Evolutionary conservation across 30 jellyfish, hydroid and myxozoan genomes (phyloP).

Genomic region (Pelagia noctiluca): DNA sequence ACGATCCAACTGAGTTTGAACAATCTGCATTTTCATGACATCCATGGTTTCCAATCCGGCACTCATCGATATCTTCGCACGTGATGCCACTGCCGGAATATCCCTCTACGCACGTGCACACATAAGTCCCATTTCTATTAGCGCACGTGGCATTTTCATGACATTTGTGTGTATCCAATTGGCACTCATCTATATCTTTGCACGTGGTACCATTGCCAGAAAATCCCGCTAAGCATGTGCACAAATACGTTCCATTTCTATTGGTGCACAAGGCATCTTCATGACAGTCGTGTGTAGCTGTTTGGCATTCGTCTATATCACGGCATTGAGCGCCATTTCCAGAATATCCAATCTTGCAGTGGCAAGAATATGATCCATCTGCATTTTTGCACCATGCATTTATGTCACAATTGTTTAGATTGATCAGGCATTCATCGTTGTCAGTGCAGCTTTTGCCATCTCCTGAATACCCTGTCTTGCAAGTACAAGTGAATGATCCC

Average conservation of each 20-base stretch:
- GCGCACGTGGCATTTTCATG: slow-evolving; percentile 49
- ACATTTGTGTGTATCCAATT: slow-evolving; percentile 26
- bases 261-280: slow-evolving; percentile 29
- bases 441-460: slow-evolving; percentile 39
- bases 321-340: slow-evolving; percentile 41
- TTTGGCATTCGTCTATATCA: slow-evolving; percentile 42
- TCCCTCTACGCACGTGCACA: slow-evolving; percentile 79
- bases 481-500: slow-evolving; percentile 64
- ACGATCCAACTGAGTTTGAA: slow-evolving; percentile 70
- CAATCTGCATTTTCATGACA: slow-evolving; percentile 65
- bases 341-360: slow-evolving; percentile 46
- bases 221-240: slow-evolving; percentile 60
- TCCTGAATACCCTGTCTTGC: slow-evolving; percentile 67
- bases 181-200: slow-evolving; percentile 70
- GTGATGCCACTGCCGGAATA: slow-evolving; percentile 71
- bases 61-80: slow-evolving; percentile 78
- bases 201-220: slow-evolving; percentile 68
- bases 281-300: slow-evolving; percentile 11
- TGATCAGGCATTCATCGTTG: slow-evolving; percentile 39
- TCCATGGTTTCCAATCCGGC: slow-evolving; percentile 22
- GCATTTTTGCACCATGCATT: slow-evolving; percentile 49
- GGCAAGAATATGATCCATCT: slow-evolving; percentile 49
- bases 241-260: slow-evolving; percentile 29
- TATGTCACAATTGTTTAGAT: slow-evolving; percentile 8
- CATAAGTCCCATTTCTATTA: slow-evolving; percentile 62